Evolutionary conservation across 2,888 invertebrate genomes (phyloP), one percentile per base, ranked within the genome.

Genomic region (Rhingia rostrata): DNA sequence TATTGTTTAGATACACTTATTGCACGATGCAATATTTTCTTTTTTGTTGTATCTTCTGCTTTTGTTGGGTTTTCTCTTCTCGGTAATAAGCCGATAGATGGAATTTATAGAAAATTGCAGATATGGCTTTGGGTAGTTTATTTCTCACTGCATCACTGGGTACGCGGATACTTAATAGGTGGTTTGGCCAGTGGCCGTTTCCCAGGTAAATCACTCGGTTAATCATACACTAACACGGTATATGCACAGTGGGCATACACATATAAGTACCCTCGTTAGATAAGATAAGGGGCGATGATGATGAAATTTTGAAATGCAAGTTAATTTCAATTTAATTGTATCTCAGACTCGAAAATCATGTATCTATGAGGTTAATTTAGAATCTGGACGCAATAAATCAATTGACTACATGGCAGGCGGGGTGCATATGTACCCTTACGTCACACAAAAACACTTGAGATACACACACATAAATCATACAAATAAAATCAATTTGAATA

Each of bases 1-100:
- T 83, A 83, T 83, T 78, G 82, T 78, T 63, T 61, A 78, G 82
- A 78, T 78, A 83, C 72, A 83, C 78, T 78, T 83, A 83, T 83
- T 83, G 78, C 82, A 78, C 82, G 82, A 77, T 83, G 72, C 64
- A 58, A 51, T 73, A 32, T 37, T 47, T 32, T 30, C 39, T 60
- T 41, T 35, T 14, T 58, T 35, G n/a, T n/a, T n/a, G n/a, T n/a
- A 39, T 49, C 54, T 54, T 64, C 30, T 22, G 22, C 22, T 22
- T 22, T 22, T 22, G 39, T 69, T 58, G 4, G 41, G 35, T 45
- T 58, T 56, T 61, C 47, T 43, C 2, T 63, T 72, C 37, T n/a
- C 63, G 39, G 60, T 78, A 78, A 83, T 67, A 73, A 72, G 54
- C 63, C 82, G 56, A 63, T 78, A 78, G 70, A 78, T 77, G 47